Base-by-base conservation (phyloP, 2,113 vertebrate species). In the Chlorodrepanis virens region DNA sequence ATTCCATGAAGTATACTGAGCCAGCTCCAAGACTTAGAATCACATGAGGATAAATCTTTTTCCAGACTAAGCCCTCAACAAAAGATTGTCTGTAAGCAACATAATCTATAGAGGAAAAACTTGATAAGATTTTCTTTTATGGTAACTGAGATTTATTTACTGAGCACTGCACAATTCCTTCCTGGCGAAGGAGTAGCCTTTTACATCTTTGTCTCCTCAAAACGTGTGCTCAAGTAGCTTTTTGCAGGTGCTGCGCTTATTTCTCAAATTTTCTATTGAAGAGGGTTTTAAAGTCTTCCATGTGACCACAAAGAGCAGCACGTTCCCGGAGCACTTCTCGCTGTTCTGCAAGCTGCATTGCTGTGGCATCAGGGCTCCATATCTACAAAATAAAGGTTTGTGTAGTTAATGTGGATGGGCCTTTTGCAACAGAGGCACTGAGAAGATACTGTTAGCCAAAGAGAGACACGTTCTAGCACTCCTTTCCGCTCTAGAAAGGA, bases 351-450 rank as follows among this genome's bases (percentile, higher is more conserved):
- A 98, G 95, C 71, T 99, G 98, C 57, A 91, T 89, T 65, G 97
- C 99, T 60, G 97, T 97, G 21, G 98, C 90, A 33, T 98, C 98
- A 25, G 98, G 98, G 69, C 96, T 96, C 99, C 98, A 99, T 60
- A 97, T 83, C 99, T 99, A 70, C 59, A 97, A 96, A 89, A 56
- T 14, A 95, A 94, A 61, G 63, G 54, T 90, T 76, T 61, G 74
- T 59, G 71, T 69, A 67, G 29, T 94, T 67, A 81, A 28, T 59
- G 59, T 77, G 39, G 25, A 65, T 3, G 5, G 6, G 14, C 52
- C 25, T 91, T 86, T 49, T 45, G 27, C 28, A 79, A 60, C 33
- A n/a, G 44, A 82, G 75, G 28, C 15, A 39, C 33, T 70, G 23
- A 49, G 70, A 39, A 64, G 70, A 60, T 45, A 17, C 8, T 31